A percentile compares a stretch with the other conserved stretches of the same genome.
Conservation (phyloP, 2,797 vertebrate species). For the Somateria mollissima region DNA sequence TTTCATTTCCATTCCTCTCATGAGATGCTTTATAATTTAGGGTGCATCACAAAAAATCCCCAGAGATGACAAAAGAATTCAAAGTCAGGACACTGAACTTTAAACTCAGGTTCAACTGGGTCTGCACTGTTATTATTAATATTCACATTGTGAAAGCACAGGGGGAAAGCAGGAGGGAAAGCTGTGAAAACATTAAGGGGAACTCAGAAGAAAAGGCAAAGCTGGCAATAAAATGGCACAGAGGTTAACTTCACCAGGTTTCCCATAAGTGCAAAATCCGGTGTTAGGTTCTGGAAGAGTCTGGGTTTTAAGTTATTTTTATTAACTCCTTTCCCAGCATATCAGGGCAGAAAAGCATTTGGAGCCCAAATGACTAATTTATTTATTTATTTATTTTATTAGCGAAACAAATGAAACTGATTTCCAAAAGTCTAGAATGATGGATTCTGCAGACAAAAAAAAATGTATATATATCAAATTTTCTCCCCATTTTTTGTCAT, state of each 20-base stretch:
- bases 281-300: neutral
- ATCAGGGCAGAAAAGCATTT: neutral
- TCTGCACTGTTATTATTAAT: neutral
- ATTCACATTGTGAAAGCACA: neutral
- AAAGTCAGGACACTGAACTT: neutral
- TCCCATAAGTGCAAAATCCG: constrained; percentile 2
- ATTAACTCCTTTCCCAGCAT: constrained; percentile 4
- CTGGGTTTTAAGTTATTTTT: neutral
- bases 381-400: neutral
- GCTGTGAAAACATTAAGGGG: neutral
- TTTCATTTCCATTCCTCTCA: neutral
- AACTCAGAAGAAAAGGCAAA: neutral
- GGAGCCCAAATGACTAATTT: neutral
- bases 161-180: neutral
- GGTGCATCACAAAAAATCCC: neutral
- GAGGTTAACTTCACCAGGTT: constrained; percentile 12
- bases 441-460: neutral
- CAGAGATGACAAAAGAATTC: neutral
- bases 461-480: neutral
- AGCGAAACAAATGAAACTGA: neutral
- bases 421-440: neutral
- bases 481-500: neutral
- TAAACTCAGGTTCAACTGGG: neutral
- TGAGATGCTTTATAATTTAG: neutral
- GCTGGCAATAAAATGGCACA: neutral